A percentile compares a stretch with the other conserved stretches of the same genome.
phyloP scores from a whole-genome alignment of 1,140 invertebrate species.

The Asbolus verrucosus region DNA sequence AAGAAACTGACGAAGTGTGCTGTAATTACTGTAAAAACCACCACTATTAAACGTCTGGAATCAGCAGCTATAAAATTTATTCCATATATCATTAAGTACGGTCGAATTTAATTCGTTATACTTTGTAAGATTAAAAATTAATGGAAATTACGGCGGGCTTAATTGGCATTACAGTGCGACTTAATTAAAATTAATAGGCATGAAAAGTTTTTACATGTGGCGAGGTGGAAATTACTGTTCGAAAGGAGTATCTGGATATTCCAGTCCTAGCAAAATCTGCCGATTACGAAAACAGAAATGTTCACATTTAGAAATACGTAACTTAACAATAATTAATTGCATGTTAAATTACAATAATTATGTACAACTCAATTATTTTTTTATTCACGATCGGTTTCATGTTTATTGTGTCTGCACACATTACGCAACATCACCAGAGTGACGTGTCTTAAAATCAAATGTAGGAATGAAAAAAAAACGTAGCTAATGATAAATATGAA shows the following conservation, averaged over 20 bases:
- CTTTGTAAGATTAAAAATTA: slow-evolving; percentile 18
- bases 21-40: background rate
- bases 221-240: slow-evolving; percentile 7
- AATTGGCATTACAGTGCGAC: slow-evolving; percentile 17
- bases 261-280: too few species aligned
- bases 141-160: background rate
- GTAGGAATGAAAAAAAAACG: slow-evolving; percentile 32
- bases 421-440: background rate
- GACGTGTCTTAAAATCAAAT: slow-evolving; percentile 12
- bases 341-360: slow-evolving; percentile 22
- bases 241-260: slow-evolving; percentile 25
- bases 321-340: slow-evolving; percentile 15
- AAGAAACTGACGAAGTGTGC: slow-evolving; percentile 6
- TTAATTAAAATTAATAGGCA: slow-evolving; percentile 22
- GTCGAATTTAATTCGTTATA: slow-evolving; percentile 23
- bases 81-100: background rate
- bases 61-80: slow-evolving; percentile 23
- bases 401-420: slow-evolving; percentile 1
- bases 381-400: slow-evolving; percentile 21
- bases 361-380: slow-evolving; percentile 16
- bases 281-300: slow-evolving; percentile 13
- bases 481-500: slow-evolving; percentile 45
- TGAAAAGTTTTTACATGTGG: background rate
- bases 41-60: slow-evolving; percentile 1
- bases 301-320: background rate